Percentiles rank a stretch among this genome's conserved stretches.
Conservation (phyloP, 2,797 vertebrate species). For the Lateolabrax maculatus region DNA sequence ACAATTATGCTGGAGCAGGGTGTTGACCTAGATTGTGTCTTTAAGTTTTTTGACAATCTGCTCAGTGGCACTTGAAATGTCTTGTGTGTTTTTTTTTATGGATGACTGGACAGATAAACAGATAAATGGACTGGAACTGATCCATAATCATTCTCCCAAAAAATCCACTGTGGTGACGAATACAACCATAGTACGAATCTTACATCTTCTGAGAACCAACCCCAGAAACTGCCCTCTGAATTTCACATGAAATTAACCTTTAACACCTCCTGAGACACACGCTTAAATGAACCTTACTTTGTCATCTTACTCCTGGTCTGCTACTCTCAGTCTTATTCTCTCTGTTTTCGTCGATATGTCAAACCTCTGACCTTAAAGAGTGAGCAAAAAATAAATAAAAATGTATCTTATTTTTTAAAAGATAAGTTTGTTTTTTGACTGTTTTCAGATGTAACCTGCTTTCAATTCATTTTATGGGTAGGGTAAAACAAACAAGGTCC, state of each 20-base stretch:
- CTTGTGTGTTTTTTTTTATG: no score
- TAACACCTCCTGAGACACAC: background rate
- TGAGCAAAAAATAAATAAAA: background rate
- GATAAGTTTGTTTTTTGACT: background rate
- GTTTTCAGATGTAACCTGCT: background rate
- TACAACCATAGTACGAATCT: background rate
- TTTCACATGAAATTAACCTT: slow-evolving; percentile 25
- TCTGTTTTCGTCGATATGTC: slow-evolving; percentile 17
- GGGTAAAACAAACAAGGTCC: background rate
- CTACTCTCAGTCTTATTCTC: background rate
- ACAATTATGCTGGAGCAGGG: background rate
- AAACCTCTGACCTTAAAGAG: slow-evolving; percentile 11
- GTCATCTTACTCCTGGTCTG: background rate
- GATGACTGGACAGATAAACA: background rate
- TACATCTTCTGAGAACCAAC: background rate
- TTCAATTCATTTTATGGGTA: background rate
- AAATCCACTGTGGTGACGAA: background rate
- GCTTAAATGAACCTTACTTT: slow-evolving; percentile 10
- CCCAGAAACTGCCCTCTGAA: background rate
- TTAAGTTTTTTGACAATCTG: background rate
- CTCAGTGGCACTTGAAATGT: slow-evolving; percentile 12
- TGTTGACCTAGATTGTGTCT: background rate
- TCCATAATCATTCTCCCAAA: background rate
- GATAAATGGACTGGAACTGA: background rate
- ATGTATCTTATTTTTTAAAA: no score